These are phyloP conservation scores for Amphiprion percula DNA, from an alignment of 2,113 vertebrate species.

Conservation along the genomic window DNA sequence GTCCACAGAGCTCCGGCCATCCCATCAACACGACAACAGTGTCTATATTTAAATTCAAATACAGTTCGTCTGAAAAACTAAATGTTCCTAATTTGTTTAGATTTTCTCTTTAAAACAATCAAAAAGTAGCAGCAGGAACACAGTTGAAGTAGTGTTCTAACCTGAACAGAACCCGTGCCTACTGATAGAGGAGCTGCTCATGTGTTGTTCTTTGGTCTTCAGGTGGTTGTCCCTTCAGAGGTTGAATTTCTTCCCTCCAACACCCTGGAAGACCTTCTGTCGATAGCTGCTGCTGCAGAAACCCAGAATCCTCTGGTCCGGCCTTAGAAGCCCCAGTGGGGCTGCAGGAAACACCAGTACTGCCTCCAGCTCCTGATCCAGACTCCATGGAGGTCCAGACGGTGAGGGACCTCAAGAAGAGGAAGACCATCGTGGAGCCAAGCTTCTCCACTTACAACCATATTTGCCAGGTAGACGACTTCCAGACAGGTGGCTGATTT, in stretches of 20 bases:
- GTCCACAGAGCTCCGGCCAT: no score
- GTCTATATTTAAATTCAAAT: no score
- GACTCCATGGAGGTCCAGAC: conserved; percentile 6
- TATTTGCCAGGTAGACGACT: conserved; percentile 63
- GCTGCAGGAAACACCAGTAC: conserved; percentile 73
- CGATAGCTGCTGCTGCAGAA: conserved; percentile 3
- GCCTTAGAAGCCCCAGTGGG: rapidly evolving
- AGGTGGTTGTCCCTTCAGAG: conserved; percentile 42
- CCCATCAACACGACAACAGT: no score
- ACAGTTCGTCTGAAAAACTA: no score
- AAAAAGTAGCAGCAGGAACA: no score
- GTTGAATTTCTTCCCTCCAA: conserved; percentile 35
- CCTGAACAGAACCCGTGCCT: no score
- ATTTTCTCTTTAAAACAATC: no score
- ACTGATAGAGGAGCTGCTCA: not conserved
- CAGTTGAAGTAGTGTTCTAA: no score
- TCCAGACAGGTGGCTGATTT: rapidly evolving
- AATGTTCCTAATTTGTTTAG: no score
- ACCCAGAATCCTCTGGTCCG: not conserved
- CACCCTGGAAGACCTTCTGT: conserved; percentile 47
- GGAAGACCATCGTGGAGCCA: conserved; percentile 40
- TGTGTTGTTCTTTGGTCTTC: not conserved
- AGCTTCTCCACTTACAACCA: conserved; percentile 67
- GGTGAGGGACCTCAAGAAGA: not conserved
- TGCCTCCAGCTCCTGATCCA: conserved; percentile 29